Evolutionary conservation across 2,113 vertebrate genomes (phyloP).

Genomic region (Cepphus grylle): DNA sequence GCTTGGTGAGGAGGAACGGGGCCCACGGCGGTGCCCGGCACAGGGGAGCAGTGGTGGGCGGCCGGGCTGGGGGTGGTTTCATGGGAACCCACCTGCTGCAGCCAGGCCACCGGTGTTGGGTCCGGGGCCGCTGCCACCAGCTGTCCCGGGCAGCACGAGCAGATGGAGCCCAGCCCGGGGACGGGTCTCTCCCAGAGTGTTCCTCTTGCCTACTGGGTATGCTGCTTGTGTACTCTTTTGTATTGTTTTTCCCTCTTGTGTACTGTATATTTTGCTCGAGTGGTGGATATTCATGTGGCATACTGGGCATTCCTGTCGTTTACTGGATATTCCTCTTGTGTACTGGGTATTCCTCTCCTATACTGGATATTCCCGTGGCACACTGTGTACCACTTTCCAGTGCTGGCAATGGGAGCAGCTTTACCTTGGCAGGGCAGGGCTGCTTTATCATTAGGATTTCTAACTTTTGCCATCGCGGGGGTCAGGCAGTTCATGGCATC

Average conservation of each 20-base stretch:
- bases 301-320: background rate
- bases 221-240: background rate
- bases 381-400: accelerated
- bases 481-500: background rate
- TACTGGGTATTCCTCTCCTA: no score
- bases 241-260: background rate
- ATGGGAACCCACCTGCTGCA: accelerated
- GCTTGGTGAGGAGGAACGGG: background rate
- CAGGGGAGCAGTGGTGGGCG: accelerated
- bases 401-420: background rate
- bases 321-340: background rate
- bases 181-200: accelerated
- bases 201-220: accelerated
- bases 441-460: background rate
- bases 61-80: background rate
- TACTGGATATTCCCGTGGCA: accelerated
- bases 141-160: background rate
- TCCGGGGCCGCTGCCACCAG: accelerated
- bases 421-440: background rate
- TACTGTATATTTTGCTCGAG: no score
- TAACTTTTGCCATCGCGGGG: accelerated
- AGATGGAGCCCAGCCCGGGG: background rate
- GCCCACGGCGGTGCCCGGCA: background rate
- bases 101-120: accelerated
- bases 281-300: background rate